phyloP scores from a whole-genome alignment of 2,797 vertebrate species.

The Enteromius viviparus region DNA sequence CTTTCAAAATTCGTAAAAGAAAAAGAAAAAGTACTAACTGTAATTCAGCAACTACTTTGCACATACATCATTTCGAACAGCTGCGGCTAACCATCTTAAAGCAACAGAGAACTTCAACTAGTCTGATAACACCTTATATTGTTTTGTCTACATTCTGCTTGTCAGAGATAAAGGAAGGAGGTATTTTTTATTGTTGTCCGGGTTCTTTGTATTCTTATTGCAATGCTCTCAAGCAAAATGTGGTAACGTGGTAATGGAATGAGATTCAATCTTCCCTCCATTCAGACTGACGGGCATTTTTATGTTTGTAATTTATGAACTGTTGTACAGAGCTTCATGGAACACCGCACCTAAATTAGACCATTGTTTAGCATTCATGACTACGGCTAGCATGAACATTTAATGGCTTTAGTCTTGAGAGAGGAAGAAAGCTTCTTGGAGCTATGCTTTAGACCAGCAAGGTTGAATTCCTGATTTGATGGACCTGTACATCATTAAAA shows the following conservation, averaged over 20 bases:
- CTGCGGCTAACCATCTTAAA: slow-evolving; percentile 6
- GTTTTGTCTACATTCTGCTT: slow-evolving; percentile 29
- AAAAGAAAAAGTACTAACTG: not conserved
- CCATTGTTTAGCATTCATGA: slow-evolving; percentile 58
- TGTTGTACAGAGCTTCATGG: slow-evolving; percentile 56
- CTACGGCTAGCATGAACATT: slow-evolving; percentile 34
- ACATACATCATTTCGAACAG: slow-evolving; percentile 8
- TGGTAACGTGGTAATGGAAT: slow-evolving; percentile 46
- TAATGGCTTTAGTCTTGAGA: slow-evolving; percentile 47
- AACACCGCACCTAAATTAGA: slow-evolving; percentile 60
- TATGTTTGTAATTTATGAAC: slow-evolving; percentile 61
- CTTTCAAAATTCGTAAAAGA: not conserved
- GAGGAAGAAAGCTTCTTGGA: slow-evolving; percentile 36
- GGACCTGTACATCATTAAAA: not conserved
- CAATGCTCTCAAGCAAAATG: slow-evolving; percentile 27
- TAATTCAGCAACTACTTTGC: slow-evolving; percentile 2
- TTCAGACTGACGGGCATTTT: slow-evolving; percentile 45
- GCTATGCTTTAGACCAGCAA: not conserved
- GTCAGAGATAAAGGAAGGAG: slow-evolving; percentile 19
- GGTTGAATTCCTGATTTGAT: slow-evolving; percentile 12
- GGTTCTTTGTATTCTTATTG: slow-evolving; percentile 36
- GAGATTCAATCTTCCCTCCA: slow-evolving; percentile 38
- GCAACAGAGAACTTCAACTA: slow-evolving; percentile 26
- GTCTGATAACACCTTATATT: slow-evolving; percentile 16
- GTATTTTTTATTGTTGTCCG: slow-evolving; percentile 1